phyloP scores from a whole-genome alignment of 1,140 invertebrate species.

The Phenacoccus solenopsis region DNA sequence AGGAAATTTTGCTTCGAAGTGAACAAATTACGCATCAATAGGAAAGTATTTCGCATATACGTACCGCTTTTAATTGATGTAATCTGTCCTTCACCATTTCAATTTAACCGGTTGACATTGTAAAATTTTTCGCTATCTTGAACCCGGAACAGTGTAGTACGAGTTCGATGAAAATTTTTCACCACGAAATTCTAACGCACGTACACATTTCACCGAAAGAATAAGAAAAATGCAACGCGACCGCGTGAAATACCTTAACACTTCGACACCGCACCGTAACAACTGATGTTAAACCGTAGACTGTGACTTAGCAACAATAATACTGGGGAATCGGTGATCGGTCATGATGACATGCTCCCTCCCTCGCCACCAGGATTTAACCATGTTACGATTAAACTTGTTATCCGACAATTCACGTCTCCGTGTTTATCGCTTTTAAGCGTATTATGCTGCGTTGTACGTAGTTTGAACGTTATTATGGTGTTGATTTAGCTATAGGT shows the following conservation, averaged over 20 bases:
- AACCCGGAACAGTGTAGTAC: too few species aligned
- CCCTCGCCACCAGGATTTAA: too few species aligned
- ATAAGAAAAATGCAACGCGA: too few species aligned
- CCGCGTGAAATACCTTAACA: background rate
- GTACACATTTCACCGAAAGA: too few species aligned
- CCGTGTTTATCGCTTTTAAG: background rate
- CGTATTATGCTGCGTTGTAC: too few species aligned
- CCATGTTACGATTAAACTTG: background rate
- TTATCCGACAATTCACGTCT: background rate
- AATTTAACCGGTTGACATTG: conserved; percentile 14
- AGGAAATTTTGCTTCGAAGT: too few species aligned
- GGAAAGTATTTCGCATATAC: too few species aligned
- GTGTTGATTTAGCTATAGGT: too few species aligned
- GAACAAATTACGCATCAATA: too few species aligned
- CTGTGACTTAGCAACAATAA: background rate
- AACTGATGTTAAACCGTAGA: background rate
- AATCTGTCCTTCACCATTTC: conserved; percentile 17
- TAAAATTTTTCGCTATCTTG: background rate
- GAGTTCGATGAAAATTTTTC: too few species aligned
- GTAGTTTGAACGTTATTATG: too few species aligned
- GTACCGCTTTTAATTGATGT: conserved; percentile 9
- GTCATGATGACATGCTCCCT: background rate
- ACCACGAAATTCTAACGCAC: too few species aligned
- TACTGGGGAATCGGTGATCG: background rate
- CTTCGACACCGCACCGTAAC: background rate